phyloP scores from a whole-genome alignment of 1,140 invertebrate genomes.

The Stegodyphus mimosarum region DNA sequence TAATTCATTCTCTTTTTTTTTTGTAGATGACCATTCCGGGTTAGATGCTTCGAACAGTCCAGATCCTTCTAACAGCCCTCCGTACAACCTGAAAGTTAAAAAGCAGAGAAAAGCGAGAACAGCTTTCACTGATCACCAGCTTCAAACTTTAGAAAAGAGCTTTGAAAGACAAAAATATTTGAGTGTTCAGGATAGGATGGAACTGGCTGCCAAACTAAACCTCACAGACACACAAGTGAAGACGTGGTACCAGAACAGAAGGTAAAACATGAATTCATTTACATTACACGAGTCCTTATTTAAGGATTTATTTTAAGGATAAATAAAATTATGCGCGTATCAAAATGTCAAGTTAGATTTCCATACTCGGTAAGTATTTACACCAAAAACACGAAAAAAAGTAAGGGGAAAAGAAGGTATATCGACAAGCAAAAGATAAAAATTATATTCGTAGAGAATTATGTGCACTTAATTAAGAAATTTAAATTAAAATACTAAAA shows the following conservation, averaged over 20 bases:
- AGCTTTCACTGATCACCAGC: constrained; percentile 97
- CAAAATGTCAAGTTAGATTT: no score
- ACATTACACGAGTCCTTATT: no score
- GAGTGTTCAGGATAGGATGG: constrained; percentile 98
- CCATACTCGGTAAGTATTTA: no score
- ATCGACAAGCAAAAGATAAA: no score
- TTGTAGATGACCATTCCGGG: constrained; percentile 43
- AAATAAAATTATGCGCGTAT: no score
- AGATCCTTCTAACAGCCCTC: constrained; percentile 49
- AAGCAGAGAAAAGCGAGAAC: constrained; percentile 97
- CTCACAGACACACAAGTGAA: constrained; percentile 99
- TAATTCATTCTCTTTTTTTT: background rate
- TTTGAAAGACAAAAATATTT: constrained; percentile 99
- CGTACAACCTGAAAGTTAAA: constrained; percentile 72
- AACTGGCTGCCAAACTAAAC: constrained; percentile 94
- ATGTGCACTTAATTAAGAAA: no score
- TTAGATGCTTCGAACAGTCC: constrained; percentile 32
- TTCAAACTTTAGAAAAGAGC: constrained; percentile 88
- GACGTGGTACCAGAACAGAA: constrained; percentile 99
- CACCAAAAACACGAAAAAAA: no score
- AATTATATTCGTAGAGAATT: no score
- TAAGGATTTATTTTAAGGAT: no score
- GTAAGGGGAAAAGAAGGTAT: no score
- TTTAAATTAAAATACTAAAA: no score
- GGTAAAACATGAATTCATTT: constrained; percentile 74